Evolutionary conservation across 2,797 vertebrate species (phyloP), one percentile per base, ranked within the genome.

Genomic region (Rhodeus uyekii): DNA sequence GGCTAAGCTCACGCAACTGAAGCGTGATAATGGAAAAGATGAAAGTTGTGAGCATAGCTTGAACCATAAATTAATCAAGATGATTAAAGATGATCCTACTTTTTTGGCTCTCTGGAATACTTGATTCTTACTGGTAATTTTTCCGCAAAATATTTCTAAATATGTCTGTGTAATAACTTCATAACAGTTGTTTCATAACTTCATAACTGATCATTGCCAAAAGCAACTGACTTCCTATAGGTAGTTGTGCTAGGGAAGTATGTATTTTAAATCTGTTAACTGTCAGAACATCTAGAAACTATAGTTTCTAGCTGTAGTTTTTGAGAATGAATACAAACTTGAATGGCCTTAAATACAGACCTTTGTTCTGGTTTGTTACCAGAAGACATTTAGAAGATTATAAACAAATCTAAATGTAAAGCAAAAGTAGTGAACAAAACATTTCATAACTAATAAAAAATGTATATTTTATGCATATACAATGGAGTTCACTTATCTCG

Each of bases 11-110:
- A 68, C 68, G 71, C 36, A 85, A 76, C 80, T 55, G 71, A 60
- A 75, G 53, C 44, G 58, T 75, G 27, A 58, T 68, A 85, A 77
- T 82, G 68, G 74, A 78, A 86, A 44, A 42, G 78, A 64, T 87
- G 75, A 67, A 68, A 83, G 72, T 65, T 34, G 61, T 84, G 55
- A 75, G 76, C 22, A 1, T 64, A 60, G 24, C 65, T 48, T 22
- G 39, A 48, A 85, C 34, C 32, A 44, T 53, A 34, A 22, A 34
- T 48, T 68, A 50, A 80, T 38, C 58, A 36, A 16, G 9, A 58
- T 13, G n/a, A 60, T 76, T 48, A 74, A 55, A 74, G 10, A 74
- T 24, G 32, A 55, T 55, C 14, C 4, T 1, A 4, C 32, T 55
- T 74, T 55, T 10, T 32, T 19, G 42, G 4, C 9, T 73, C 1